Conservation (phyloP, 2,888 invertebrate species). For the Dexiosoma caninum region DNA sequence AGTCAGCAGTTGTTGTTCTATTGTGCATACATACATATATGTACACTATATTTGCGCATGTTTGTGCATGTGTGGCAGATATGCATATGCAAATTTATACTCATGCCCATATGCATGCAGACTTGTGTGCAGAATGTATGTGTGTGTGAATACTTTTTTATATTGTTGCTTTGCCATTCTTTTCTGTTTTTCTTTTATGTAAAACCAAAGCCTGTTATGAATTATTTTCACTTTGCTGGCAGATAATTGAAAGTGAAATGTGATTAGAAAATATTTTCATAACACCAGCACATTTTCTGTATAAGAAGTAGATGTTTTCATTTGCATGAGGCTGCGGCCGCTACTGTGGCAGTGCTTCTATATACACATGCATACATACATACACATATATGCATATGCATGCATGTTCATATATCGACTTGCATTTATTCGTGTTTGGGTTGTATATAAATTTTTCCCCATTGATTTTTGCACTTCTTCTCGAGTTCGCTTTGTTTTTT, state of each 20-base stretch:
- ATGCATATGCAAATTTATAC: no score
- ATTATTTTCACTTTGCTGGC: background rate
- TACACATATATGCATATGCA: background rate
- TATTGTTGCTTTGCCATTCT: background rate
- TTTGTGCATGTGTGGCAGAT: no score
- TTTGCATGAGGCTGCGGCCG: no score
- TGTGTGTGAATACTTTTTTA: background rate
- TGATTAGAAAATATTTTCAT: conserved; percentile 37
- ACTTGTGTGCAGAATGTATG: background rate
- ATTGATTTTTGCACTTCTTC: conserved; percentile 13
- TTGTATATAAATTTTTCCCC: background rate
- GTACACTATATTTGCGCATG: no score
- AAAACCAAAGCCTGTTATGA: conserved; percentile 18
- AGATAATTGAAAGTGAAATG: conserved; percentile 61
- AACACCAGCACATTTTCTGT: conserved; percentile 24
- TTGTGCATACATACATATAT: no score
- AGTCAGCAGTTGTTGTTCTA: background rate
- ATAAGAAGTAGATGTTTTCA: no score
- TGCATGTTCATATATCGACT: background rate
- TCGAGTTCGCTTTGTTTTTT: background rate
- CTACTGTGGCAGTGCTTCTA: no score
- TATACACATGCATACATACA: background rate
- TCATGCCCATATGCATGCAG: no score
- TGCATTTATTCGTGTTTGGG: background rate
- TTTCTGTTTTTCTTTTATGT: background rate